Evolutionary conservation across 2,797 vertebrate species (phyloP).

Genomic region (Girardinus metallicus): DNA sequence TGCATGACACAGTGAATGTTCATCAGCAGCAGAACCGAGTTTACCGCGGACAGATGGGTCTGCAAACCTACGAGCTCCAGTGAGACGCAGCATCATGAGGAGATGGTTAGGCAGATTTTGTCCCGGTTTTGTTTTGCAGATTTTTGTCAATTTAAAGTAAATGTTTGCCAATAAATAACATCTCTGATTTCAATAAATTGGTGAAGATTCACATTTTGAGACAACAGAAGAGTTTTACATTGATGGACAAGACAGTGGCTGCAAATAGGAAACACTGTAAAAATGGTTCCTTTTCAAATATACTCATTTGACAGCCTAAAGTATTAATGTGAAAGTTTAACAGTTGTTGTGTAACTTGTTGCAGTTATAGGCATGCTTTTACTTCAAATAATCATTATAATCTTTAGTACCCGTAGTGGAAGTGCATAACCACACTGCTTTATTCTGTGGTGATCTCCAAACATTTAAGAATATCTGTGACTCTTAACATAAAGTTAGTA

Average conservation of each 20-base stretch:
- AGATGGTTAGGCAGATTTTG: neutral
- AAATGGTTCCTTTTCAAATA: neutral
- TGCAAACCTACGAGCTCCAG: neutral
- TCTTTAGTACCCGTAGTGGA: neutral
- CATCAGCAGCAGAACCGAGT: constrained; percentile 12
- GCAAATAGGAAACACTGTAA: neutral
- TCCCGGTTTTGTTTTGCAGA: neutral
- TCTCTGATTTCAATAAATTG: neutral
- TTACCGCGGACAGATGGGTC: neutral
- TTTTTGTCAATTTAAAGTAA: neutral
- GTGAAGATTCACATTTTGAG: neutral
- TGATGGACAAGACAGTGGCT: neutral
- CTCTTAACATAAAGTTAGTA: neutral
- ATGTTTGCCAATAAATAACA: neutral
- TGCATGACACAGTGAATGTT: constrained; percentile 42
- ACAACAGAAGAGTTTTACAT: neutral
- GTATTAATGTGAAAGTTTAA: neutral
- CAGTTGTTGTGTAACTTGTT: neutral
- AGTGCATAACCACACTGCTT: neutral
- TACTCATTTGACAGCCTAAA: neutral
- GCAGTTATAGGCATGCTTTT: neutral
- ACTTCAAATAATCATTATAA: neutral
- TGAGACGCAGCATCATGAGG: neutral
- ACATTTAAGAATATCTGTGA: neutral
- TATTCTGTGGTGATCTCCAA: neutral